phyloP scores from a whole-genome alignment of 2,797 vertebrate species.

The Periparus ater region DNA sequence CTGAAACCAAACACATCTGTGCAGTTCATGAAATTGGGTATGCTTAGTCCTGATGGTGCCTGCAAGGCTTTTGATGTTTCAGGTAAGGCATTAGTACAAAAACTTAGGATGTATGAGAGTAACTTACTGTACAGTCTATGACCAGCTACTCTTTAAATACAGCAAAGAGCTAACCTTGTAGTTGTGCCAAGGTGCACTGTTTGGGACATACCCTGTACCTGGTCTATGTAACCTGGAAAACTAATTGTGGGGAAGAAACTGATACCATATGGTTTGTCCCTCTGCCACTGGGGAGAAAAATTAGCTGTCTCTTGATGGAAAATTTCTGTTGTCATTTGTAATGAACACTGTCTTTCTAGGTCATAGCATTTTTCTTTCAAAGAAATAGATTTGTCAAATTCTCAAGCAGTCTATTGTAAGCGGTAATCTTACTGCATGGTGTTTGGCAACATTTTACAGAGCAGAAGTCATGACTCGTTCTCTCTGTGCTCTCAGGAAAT shows the following conservation, averaged over 20 bases:
- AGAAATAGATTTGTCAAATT: background rate
- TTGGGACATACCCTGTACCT: background rate
- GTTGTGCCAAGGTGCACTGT: background rate
- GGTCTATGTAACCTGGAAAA: background rate
- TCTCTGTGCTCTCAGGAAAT: constrained; percentile 76
- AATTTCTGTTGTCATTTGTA: background rate
- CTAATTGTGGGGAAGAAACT: background rate
- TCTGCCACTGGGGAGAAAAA: background rate
- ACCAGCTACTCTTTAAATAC: background rate
- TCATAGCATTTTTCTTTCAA: background rate
- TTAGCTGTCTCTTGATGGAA: background rate
- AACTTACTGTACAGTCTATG: background rate
- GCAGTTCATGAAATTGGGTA: constrained; percentile 96
- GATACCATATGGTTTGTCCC: background rate
- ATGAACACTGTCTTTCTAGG: background rate
- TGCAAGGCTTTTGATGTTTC: constrained; percentile 92
- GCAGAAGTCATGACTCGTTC: background rate
- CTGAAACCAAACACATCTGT: constrained; percentile 95
- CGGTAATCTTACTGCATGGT: background rate
- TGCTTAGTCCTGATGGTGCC: constrained; percentile 90
- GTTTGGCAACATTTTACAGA: background rate
- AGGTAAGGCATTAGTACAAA: constrained; percentile 75
- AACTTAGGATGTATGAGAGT: background rate
- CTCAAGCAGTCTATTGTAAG: background rate
- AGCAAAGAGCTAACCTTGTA: background rate